A percentile compares a stretch with the other conserved stretches of the same genome.
phyloP scores from a whole-genome alignment of 2,888 invertebrate genomes.

The Synanthedon vespiformis region DNA sequence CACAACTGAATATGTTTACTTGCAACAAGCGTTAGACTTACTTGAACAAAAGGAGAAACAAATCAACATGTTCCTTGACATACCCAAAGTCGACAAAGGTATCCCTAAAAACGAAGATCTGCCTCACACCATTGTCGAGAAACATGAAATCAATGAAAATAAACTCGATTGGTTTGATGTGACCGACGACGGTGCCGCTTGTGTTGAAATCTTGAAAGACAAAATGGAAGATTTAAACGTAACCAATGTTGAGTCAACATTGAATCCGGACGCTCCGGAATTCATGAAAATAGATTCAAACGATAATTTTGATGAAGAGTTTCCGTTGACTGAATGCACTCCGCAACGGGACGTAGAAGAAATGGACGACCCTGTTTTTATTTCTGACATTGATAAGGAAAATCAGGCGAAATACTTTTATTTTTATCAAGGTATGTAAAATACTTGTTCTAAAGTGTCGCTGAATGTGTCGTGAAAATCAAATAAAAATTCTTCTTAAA shows the following conservation, averaged over 20 bases:
- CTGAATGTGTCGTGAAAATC: too few relatives aligned
- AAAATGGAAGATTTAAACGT: conserved; percentile 31
- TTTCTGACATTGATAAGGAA: conserved; percentile 45
- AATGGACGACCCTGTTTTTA: conserved; percentile 20
- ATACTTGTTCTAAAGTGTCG: too few relatives aligned
- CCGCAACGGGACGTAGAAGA: conserved; percentile 17
- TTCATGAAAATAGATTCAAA: conserved; percentile 29
- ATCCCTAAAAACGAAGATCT: conserved; percentile 13
- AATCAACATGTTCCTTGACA: conserved; percentile 20
- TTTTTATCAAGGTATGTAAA: conserved; percentile 81
- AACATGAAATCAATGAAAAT: conserved; percentile 34
- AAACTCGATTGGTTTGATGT: conserved; percentile 59
- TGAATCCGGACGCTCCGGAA: conserved; percentile 47
- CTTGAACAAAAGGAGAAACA: conserved; percentile 67
- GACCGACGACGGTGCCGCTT: conserved; percentile 46
- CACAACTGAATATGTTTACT: conserved; percentile 86
- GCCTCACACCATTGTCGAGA: conserved; percentile 33
- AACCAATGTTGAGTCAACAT: conserved; percentile 23
- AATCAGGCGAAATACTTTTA: conserved; percentile 75
- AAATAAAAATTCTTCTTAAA: too few relatives aligned
- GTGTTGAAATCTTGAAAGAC: conserved; percentile 30
- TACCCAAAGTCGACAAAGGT: conserved; percentile 20
- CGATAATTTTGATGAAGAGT: conserved; percentile 30
- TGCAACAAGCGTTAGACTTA: conserved; percentile 84
- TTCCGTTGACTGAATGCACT: conserved; percentile 33